phyloP scores from a whole-genome alignment of 2,888 invertebrate species.

The Thyatira batis region DNA sequence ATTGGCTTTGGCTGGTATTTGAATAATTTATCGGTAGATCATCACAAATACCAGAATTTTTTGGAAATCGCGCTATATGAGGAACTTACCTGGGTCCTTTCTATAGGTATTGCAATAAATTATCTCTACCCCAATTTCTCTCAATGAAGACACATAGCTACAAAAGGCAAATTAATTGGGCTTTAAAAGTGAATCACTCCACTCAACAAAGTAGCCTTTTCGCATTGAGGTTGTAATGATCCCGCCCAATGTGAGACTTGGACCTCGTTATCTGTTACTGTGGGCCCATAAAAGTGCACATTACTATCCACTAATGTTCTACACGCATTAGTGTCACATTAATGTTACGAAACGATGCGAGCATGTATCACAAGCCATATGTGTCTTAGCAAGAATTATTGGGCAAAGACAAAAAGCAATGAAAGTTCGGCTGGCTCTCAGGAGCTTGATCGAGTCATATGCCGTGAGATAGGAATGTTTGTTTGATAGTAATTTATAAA shows the following conservation, averaged over 20 bases:
- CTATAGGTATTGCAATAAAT: background rate
- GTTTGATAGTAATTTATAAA: too few species aligned
- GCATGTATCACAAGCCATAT: slow-evolving; percentile 41
- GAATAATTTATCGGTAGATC: too few species aligned
- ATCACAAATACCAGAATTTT: too few species aligned
- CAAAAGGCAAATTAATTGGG: slow-evolving; percentile 25
- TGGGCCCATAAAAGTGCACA: slow-evolving; percentile 67
- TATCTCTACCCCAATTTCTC: slow-evolving; percentile 7
- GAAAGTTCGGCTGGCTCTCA: background rate
- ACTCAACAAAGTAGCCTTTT: slow-evolving; percentile 41
- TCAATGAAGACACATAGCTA: slow-evolving; percentile 17
- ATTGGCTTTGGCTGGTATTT: too few species aligned
- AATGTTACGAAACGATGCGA: slow-evolving; percentile 64
- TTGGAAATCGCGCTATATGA: too few species aligned
- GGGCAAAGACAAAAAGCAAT: slow-evolving; percentile 1
- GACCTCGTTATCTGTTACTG: slow-evolving; percentile 55
- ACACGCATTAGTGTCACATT: slow-evolving; percentile 73
- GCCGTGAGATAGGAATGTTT: background rate
- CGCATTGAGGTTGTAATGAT: slow-evolving; percentile 31
- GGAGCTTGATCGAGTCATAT: background rate
- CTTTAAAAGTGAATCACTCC: slow-evolving; percentile 36
- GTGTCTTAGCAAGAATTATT: slow-evolving; percentile 9
- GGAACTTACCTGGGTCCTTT: too few species aligned
- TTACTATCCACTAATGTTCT: slow-evolving; percentile 70
- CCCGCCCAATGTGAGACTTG: slow-evolving; percentile 44